Evolutionary conservation across 2,888 invertebrate species (phyloP), one percentile per base, ranked within the genome.

Genomic region (Esperia sulphurella): DNA sequence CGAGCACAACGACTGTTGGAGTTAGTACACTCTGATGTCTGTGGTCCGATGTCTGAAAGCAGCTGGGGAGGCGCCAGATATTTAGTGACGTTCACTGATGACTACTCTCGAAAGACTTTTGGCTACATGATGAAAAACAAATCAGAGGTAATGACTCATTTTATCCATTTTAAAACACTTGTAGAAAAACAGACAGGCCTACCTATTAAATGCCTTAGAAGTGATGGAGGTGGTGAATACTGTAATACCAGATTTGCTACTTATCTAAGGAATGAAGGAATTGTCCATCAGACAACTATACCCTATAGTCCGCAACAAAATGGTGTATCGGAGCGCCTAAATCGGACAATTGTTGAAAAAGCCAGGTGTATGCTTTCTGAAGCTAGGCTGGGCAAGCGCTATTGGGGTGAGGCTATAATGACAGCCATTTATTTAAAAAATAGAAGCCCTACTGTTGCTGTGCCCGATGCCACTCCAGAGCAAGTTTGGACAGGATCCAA

Each of bases 321-420:
- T 13, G 50, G 51, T 1, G 46, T 48, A 3, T 31, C 46, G 7
- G 50, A 50, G 30, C 41, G 53, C 0, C 43, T 50, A 2, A 53
- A 50, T 13, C 13, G 45, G 0, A 47, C 44, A 6, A 5, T 51
- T 3, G 14, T 44, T 7, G 44, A 52, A 1, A 53, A 53, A 38
- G 43, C 41, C 2, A 45, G 53, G 8, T 53, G 50, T 21, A 46
- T 53, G 48, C 30, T 53, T 12, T 3, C n/a, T 9, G 35, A 44
- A 4, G 10, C 53, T 29, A 44, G 48, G 31, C 41, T 53, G 1
- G n/a, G 40, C 14, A 45, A 49, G 29, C 41, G 43, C 8, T 55
- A 39, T 31, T 52, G 54, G 54, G 54, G 45, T 21, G 54, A 54
- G 33, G 50, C 55, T 1, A 33, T 51, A 7, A 52, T 46, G 47